These are phyloP conservation scores for Etheostoma nigrum DNA, from an alignment of 2,797 vertebrate genomes.

Conservation along the genomic window DNA sequence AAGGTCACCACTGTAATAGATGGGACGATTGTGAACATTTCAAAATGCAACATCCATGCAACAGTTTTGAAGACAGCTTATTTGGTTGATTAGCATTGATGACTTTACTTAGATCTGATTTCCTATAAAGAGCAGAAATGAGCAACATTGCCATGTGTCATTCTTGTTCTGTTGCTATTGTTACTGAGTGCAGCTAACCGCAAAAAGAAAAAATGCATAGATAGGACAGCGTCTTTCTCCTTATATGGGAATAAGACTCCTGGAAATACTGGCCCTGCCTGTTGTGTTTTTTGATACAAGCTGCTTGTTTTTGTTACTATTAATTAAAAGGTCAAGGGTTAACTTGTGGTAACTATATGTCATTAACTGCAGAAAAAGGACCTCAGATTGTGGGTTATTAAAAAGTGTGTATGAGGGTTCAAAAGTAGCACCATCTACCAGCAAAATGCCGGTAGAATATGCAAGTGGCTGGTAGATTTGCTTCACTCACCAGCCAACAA, in stretches of 20 bases:
- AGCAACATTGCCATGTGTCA: constrained; percentile 30
- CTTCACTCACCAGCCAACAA: no score
- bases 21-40: constrained; percentile 50
- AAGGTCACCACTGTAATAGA: constrained; percentile 43
- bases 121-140: background rate
- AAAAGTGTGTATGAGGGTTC: constrained; percentile 33
- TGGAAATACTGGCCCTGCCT: constrained; percentile 8
- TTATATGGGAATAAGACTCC: background rate
- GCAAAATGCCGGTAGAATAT: no score
- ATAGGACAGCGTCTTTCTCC: background rate
- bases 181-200: constrained; percentile 37
- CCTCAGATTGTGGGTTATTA: constrained; percentile 48
- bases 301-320: constrained; percentile 42
- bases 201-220: background rate
- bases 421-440: background rate
- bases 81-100: constrained; percentile 14
- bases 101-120: constrained; percentile 32
- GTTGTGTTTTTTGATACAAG: constrained; percentile 46
- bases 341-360: constrained; percentile 51
- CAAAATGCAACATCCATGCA: constrained; percentile 51
- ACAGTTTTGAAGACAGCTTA: constrained; percentile 23
- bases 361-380: constrained; percentile 63
- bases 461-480: no score
- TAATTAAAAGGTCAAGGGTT: constrained; percentile 52
- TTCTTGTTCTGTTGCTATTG: constrained; percentile 41